Conservation (phyloP, 2,113 vertebrate species). For the Numida meleagris region DNA sequence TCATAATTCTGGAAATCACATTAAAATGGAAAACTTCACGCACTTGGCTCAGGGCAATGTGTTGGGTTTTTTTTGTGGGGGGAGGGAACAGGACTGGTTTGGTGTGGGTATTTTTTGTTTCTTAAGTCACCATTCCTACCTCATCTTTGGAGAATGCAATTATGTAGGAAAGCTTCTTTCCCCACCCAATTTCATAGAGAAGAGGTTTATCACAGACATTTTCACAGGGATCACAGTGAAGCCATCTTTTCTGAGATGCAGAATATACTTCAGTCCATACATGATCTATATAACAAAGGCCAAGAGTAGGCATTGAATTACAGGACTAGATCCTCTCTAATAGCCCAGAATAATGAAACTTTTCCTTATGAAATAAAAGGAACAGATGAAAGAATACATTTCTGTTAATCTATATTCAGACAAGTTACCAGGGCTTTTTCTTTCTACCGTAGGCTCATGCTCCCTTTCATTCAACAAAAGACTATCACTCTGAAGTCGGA, state of each 20-base stretch:
- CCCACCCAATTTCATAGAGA: slow-evolving; percentile 95
- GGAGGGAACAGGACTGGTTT: background rate
- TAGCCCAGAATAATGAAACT: background rate
- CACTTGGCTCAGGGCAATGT: background rate
- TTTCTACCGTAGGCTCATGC: background rate
- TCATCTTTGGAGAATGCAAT: slow-evolving; percentile 97
- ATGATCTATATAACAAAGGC: slow-evolving; percentile 82
- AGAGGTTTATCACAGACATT: slow-evolving; percentile 93
- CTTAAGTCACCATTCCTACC: slow-evolving; percentile 71
- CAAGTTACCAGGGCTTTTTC: background rate
- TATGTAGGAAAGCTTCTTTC: slow-evolving; percentile 93
- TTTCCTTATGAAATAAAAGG: background rate
- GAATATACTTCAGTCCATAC: slow-evolving; percentile 98
- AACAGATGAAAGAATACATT: background rate
- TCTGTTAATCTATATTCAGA: background rate
- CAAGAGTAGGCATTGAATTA: background rate
- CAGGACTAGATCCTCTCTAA: background rate
- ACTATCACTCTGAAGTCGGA: background rate
- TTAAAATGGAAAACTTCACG: background rate
- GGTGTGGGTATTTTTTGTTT: background rate
- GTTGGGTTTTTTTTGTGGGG: background rate
- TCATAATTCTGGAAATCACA: background rate
- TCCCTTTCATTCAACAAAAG: background rate
- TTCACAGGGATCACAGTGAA: slow-evolving; percentile 96
- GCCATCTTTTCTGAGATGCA: slow-evolving; percentile 88